These are phyloP conservation scores for Trypoxylus dichotomus DNA, from an alignment of 1,140 invertebrate species.

Conservation along the genomic window DNA sequence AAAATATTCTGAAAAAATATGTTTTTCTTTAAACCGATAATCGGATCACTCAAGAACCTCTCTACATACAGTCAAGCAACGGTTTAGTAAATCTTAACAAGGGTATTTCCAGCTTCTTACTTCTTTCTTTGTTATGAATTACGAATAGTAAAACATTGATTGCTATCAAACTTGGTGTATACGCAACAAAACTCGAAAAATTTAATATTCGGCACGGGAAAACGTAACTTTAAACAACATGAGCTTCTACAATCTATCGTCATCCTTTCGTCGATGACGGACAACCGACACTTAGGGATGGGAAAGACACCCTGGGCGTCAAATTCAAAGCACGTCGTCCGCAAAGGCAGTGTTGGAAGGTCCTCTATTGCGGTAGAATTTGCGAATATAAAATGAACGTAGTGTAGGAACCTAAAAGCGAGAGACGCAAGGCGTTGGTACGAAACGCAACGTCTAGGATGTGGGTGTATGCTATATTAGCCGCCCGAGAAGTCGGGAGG, in stretches of 20 bases:
- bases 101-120: too few relatives aligned
- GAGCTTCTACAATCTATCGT: not conserved
- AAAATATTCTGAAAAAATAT: too few relatives aligned
- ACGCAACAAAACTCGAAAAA: not conserved
- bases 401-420: not conserved
- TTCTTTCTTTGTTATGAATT: too few relatives aligned
- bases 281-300: not conserved
- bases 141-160: too few relatives aligned
- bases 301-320: not conserved
- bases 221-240: not conserved
- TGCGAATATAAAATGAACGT: slow-evolving; percentile 6
- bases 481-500: not conserved
- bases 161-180: too few relatives aligned
- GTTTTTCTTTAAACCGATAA: too few relatives aligned
- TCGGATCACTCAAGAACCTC: too few relatives aligned
- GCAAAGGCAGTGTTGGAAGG: not conserved
- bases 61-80: too few relatives aligned
- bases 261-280: not conserved
- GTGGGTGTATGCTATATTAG: not conserved
- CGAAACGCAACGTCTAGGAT: not conserved
- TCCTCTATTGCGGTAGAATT: not conserved
- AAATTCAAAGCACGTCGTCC: not conserved
- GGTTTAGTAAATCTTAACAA: too few relatives aligned
- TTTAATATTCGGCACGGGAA: not conserved
- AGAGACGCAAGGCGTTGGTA: not conserved